Base-by-base conservation (phyloP, 1,140 invertebrate species). In the Homarus americanus region DNA sequence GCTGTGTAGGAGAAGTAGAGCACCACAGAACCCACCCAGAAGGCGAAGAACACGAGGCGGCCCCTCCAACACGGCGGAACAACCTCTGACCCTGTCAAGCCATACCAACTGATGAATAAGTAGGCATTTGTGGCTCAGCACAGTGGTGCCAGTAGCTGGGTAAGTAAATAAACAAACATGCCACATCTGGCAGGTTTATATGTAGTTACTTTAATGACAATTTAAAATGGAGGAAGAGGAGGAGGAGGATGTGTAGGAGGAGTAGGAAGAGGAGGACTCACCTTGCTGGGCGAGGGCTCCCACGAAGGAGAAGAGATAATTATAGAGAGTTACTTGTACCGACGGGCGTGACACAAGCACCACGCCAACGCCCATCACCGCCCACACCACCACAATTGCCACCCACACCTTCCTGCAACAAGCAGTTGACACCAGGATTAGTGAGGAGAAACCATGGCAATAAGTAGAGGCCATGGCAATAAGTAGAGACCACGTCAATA, bases 251-350 rank as follows among this genome's bases (percentile, higher is more conserved):
- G n/a, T n/a, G n/a, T n/a, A n/a, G n/a, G n/a, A n/a, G n/a, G n/a
- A n/a, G n/a, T n/a, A n/a, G n/a, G n/a, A 15, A 3, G 32, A 10
- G 0, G 2, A 10, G 32, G 28, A 7, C 75, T 66, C 2, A 87
- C 85, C 85, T 69, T 87, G 85, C 53, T 87, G 85, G 17, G 85
- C 85, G 24, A 63, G 63, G 20, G 85, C 75, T 32, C 85, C 85
- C 0, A 53, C 76, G 58, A 87, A 87, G 4, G 85, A 41, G 53
- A 87, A 87, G 3, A 87, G 53, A 36, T 63, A 87, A 53, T 87
- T 87, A 53, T 79, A 79, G 3, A 87, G 40, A 34, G 75, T 63
- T 7, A 66, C 9, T 24, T 87, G 36, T 1, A 38, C 17, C 3
- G 20, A 15, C 0, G 49, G 49, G 1, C 28, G 0, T 4, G 85